Percentiles rank a stretch among this genome's conserved stretches.
Evolutionary conservation across 1,140 invertebrate genomes (phyloP).

Genomic region (Drosophila mayri): DNA sequence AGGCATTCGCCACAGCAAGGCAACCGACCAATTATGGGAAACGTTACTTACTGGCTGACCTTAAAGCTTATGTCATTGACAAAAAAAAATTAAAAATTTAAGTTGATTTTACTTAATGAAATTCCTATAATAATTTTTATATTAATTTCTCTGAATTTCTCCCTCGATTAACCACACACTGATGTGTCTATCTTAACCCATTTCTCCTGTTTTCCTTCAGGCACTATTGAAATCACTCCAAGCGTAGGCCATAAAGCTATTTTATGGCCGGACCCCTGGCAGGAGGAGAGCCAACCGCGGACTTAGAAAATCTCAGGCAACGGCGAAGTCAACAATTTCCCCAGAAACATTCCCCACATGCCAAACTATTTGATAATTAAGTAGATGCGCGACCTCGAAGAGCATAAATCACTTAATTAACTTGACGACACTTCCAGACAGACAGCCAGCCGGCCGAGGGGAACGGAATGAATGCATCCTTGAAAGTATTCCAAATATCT

Average conservation of each 20-base stretch:
- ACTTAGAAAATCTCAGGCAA: constrained; percentile 41
- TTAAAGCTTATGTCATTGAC: constrained; percentile 13
- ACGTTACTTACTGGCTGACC: constrained; percentile 5
- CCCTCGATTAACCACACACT: not conserved
- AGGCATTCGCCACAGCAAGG: constrained; percentile 14
- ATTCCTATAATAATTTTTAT: not conserved
- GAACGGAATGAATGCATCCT: constrained; percentile 61
- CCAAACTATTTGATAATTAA: constrained; percentile 84
- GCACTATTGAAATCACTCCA: constrained; percentile 61
- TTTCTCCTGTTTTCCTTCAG: constrained; percentile 7
- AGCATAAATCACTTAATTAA: constrained; percentile 83
- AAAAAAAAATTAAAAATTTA: not conserved
- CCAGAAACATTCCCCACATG: constrained; percentile 75
- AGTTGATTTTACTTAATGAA: not conserved
- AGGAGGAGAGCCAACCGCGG: constrained; percentile 17
- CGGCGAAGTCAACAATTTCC: constrained; percentile 58
- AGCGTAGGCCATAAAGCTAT: constrained; percentile 75
- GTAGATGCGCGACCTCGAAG: constrained; percentile 79
- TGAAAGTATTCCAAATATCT: constrained; percentile 77
- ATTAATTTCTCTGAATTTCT: not conserved
- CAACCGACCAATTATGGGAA: constrained; percentile 18
- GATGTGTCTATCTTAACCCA: not conserved
- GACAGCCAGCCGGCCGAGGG: constrained; percentile 2
- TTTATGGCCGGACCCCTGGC: constrained; percentile 53
- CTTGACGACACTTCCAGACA: constrained; percentile 72